Evolutionary conservation across 1,140 invertebrate genomes (phyloP).

Genomic region (Leptinotarsa defecta): DNA sequence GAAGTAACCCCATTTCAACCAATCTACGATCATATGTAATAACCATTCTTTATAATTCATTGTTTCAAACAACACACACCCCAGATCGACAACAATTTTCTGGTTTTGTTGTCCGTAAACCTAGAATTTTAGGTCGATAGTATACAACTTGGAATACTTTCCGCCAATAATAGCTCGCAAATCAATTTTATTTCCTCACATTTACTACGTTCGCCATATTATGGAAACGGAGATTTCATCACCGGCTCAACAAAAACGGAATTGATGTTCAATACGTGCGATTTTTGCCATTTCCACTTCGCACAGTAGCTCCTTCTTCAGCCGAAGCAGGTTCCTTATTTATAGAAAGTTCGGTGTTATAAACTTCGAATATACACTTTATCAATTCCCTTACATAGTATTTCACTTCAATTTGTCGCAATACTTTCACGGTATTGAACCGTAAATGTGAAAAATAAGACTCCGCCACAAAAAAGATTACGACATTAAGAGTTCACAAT

Average conservation of each 20-base stretch:
- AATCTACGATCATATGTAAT: too few species aligned
- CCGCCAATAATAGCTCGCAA: neutral
- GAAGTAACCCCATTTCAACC: too few species aligned
- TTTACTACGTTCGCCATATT: neutral
- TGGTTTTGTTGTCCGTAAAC: too few species aligned
- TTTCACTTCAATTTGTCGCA: neutral
- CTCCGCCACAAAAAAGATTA: neutral
- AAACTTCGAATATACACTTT: slow-evolving; percentile 1
- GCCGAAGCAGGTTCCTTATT: neutral
- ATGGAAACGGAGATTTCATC: slow-evolving; percentile 2
- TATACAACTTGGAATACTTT: neutral
- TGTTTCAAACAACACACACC: too few species aligned
- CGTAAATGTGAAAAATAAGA: neutral
- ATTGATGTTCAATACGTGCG: slow-evolving; percentile 8
- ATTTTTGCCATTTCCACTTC: neutral
- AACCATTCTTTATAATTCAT: too few species aligned
- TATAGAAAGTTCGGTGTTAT: neutral
- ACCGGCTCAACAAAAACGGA: slow-evolving; percentile 2
- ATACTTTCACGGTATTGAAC: neutral
- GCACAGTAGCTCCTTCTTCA: neutral
- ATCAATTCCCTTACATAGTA: neutral
- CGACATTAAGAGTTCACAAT: too few species aligned
- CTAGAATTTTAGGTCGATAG: too few species aligned
- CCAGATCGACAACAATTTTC: too few species aligned
- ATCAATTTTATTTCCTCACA: slow-evolving; percentile 1